Evolutionary conservation across 2,888 invertebrate genomes (phyloP).

Genomic region (Gymnoscelis rufifasciata): DNA sequence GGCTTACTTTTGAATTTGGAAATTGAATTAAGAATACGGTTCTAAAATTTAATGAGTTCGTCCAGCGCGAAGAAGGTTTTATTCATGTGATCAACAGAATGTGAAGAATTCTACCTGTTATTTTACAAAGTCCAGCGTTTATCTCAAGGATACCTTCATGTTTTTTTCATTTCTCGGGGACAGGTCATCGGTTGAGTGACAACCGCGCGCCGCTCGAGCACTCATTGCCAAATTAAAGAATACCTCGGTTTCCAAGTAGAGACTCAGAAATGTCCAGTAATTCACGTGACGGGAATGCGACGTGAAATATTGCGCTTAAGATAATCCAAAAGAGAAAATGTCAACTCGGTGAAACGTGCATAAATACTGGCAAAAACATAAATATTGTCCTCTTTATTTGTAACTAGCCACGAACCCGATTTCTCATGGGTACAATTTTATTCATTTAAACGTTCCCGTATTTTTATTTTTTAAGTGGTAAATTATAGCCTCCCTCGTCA

Average conservation of each 20-base stretch:
- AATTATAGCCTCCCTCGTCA: too few species aligned
- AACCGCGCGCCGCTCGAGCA: constrained; percentile 40
- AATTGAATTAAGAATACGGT: constrained; percentile 27
- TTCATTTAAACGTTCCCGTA: too few species aligned
- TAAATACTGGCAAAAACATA: too few species aligned
- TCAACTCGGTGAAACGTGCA: constrained; percentile 21
- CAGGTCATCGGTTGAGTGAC: constrained; percentile 57
- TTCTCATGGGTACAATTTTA: too few species aligned
- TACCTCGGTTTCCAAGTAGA: constrained; percentile 46
- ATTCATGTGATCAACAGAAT: neutral
- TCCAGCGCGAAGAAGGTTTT: neutral
- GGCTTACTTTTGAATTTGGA: constrained; percentile 35
- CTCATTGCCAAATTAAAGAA: constrained; percentile 63
- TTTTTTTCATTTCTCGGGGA: constrained; percentile 31
- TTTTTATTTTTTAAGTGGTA: too few species aligned
- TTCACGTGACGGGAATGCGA: constrained; percentile 42
- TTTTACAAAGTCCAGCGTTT: neutral
- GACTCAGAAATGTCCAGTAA: constrained; percentile 42
- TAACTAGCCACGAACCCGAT: too few species aligned
- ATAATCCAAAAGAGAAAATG: constrained; percentile 11
- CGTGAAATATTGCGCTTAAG: constrained; percentile 41
- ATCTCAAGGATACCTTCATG: constrained; percentile 1
- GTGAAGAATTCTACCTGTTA: neutral
- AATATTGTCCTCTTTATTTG: too few species aligned
- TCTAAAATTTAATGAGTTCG: neutral